Conservation (phyloP, 2,888 invertebrate genomes). For the Penaeus monodon region DNA sequence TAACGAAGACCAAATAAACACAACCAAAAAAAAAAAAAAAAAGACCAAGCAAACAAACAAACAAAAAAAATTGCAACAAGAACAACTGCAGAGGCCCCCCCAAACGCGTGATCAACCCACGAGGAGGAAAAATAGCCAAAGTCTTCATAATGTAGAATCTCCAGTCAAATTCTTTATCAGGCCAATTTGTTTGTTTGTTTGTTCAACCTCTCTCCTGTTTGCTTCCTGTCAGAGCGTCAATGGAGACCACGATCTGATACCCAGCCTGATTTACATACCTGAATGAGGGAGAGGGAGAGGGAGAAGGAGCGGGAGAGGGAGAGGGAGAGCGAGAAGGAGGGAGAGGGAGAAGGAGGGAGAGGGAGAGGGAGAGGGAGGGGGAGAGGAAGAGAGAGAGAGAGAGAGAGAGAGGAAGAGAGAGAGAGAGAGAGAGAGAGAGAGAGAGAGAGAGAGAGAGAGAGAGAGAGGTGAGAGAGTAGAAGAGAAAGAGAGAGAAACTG, state of each 20-base stretch:
- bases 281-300: background rate
- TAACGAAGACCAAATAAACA: no score
- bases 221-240: no score
- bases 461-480: no score
- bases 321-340: background rate
- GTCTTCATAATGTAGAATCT: background rate
- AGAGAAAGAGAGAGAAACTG: background rate
- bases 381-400: background rate
- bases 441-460: background rate
- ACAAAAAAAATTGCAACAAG: no score
- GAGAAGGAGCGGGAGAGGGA: background rate
- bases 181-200: constrained; percentile 6
- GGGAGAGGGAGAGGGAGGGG: background rate
- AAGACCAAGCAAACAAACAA: background rate
- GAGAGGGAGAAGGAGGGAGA: background rate
- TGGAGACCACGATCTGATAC: no score
- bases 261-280: background rate
- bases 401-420: background rate
- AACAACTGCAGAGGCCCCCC: background rate
- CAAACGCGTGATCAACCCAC: background rate
- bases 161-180: background rate
- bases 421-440: background rate
- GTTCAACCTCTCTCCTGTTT: background rate
- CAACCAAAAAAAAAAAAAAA: no score
- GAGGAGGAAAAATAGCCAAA: background rate